Conservation (phyloP, 2,113 vertebrate genomes). For the Cyprinodon variegatus region DNA sequence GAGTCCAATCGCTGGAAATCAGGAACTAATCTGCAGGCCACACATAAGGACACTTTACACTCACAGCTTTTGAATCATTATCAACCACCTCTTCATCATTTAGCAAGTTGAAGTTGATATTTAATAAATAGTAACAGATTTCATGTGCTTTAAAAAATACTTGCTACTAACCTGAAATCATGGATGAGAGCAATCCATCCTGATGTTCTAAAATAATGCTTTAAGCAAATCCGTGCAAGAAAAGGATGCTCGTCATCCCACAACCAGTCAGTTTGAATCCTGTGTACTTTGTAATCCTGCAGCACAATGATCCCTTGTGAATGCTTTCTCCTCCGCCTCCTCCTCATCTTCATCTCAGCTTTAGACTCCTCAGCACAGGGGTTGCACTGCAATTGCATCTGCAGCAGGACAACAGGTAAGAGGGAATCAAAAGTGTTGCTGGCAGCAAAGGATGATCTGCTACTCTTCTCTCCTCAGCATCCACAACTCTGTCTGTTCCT, state of each 20-base stretch:
- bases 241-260: conserved; percentile 23
- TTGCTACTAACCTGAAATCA: conserved; percentile 43
- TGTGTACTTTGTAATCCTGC: conserved; percentile 47
- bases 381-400: conserved; percentile 44
- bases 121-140: conserved; percentile 12
- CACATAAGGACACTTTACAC: conserved; percentile 7
- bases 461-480: conserved; percentile 55
- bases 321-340: conserved; percentile 27
- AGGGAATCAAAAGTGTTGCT: conserved; percentile 15
- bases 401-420: conserved; percentile 65
- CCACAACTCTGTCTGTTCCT: conserved; percentile 66
- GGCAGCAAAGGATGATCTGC: conserved; percentile 26
- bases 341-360: conserved; percentile 29
- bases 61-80: conserved; percentile 9
- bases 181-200: conserved; percentile 3
- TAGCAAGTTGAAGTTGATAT: not conserved
- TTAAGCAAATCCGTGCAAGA: conserved; percentile 43
- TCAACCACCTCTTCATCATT: not conserved
- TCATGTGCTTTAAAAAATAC: not conserved
- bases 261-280: conserved; percentile 34
- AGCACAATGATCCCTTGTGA: conserved; percentile 29
- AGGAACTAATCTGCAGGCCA: conserved; percentile 49
- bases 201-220: conserved; percentile 62
- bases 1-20: conserved; percentile 1
- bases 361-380: conserved; percentile 10